A percentile compares a stretch with the other conserved stretches of the same genome.
Evolutionary conservation across 2,888 invertebrate species (phyloP).

Genomic region (Catocala fraxini): DNA sequence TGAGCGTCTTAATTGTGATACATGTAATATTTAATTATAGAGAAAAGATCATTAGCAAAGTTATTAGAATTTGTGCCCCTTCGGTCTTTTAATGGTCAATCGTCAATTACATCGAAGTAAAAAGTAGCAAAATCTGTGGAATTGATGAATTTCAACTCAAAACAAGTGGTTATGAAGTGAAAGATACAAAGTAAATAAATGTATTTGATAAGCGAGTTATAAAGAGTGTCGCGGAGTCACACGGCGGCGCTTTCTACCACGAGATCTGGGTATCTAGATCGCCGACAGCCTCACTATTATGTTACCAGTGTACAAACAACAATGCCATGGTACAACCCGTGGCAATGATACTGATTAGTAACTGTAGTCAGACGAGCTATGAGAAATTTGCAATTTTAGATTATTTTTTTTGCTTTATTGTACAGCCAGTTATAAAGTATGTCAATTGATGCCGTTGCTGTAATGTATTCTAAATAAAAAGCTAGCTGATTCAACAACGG

Average conservation of each 20-base stretch:
- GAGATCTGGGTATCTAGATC: slow-evolving; percentile 79
- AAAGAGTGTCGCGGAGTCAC: slow-evolving; percentile 48
- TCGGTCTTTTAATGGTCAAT: no score
- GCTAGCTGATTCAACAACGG: slow-evolving; percentile 22
- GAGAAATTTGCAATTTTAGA: slow-evolving; percentile 45
- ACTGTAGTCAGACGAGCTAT: slow-evolving; percentile 47
- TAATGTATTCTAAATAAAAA: slow-evolving; percentile 30
- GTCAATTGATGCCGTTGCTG: slow-evolving; percentile 37
- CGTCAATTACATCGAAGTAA: no score
- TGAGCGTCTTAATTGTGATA: slow-evolving; percentile 33
- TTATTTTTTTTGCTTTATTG: slow-evolving; percentile 36
- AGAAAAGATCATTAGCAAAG: slow-evolving; percentile 14
- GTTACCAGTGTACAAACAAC: slow-evolving; percentile 64
- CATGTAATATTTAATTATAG: slow-evolving; percentile 23
- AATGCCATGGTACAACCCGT: slow-evolving; percentile 61
- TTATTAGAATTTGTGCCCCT: neutral
- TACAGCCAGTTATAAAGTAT: slow-evolving; percentile 34
- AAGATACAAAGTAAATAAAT: slow-evolving; percentile 17
- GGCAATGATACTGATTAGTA: slow-evolving; percentile 69
- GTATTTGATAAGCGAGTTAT: slow-evolving; percentile 37
- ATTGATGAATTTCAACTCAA: no score
- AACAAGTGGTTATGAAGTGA: neutral
- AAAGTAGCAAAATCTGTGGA: no score
- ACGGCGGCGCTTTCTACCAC: slow-evolving; percentile 62
- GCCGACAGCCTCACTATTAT: slow-evolving; percentile 65